phyloP scores from a whole-genome alignment of 2,888 invertebrate genomes.

The Erebia epiphron region DNA sequence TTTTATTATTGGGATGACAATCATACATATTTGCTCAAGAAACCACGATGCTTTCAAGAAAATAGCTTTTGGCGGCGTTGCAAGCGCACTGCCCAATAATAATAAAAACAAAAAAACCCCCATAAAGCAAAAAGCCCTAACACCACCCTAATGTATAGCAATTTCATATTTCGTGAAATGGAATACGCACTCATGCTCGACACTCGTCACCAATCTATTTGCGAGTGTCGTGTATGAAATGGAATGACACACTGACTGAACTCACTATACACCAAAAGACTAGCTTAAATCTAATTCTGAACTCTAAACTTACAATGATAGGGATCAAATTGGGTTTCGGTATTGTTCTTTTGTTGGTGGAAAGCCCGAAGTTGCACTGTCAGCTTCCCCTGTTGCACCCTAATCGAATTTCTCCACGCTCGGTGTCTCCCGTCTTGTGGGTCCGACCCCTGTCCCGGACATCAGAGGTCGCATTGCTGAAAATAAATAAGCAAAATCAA shows the following conservation, averaged over 20 bases:
- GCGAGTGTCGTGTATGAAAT: constrained; percentile 79
- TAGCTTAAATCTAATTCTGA: constrained; percentile 32
- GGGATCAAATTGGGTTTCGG: constrained; percentile 32
- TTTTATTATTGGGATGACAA: background rate
- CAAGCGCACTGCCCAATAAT: constrained; percentile 35
- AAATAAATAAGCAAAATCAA: constrained; percentile 79
- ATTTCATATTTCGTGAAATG: constrained; percentile 79
- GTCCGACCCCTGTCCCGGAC: constrained; percentile 71
- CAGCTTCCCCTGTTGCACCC: constrained; percentile 79
- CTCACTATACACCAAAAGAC: constrained; percentile 32
- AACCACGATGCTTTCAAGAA: constrained; percentile 37
- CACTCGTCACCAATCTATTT: constrained; percentile 77
- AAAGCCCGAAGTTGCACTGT: constrained; percentile 64
- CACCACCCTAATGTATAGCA: constrained; percentile 69
- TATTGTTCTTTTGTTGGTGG: constrained; percentile 46
- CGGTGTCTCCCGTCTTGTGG: constrained; percentile 75
- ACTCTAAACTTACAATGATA: constrained; percentile 36
- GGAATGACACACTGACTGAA: constrained; percentile 70
- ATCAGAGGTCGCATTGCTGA: constrained; percentile 72
- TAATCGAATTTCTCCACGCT: constrained; percentile 80
- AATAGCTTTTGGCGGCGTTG: constrained; percentile 23
- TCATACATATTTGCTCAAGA: constrained; percentile 26
- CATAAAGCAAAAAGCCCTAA: constrained; percentile 63
- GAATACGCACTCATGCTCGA: constrained; percentile 55
- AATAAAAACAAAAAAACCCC: constrained; percentile 52